Evolutionary conservation across 2,888 invertebrate genomes (phyloP).

Genomic region (Drosophila phalerata): DNA sequence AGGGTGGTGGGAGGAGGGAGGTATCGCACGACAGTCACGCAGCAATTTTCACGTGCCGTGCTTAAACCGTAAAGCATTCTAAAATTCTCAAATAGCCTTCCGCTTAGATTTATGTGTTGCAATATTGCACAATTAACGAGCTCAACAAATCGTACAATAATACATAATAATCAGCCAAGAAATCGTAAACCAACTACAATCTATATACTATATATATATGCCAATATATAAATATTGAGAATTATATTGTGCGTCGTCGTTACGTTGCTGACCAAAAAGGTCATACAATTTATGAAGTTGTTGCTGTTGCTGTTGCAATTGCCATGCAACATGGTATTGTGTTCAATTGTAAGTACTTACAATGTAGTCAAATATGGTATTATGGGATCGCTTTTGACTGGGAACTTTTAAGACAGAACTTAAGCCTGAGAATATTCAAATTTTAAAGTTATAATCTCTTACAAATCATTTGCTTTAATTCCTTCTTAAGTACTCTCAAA

Average conservation of each 20-base stretch:
- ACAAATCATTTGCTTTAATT: no score
- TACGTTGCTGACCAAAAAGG: constrained; percentile 74
- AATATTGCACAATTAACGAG: constrained; percentile 55
- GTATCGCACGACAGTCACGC: constrained; percentile 57
- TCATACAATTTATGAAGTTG: constrained; percentile 57
- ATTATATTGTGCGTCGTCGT: constrained; percentile 65
- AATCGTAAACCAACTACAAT: constrained; percentile 24
- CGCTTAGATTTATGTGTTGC: constrained; percentile 61
- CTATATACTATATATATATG: constrained; percentile 24
- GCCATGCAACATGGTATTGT: constrained; percentile 35
- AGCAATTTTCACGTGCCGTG: constrained; percentile 67
- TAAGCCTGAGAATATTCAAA: not conserved
- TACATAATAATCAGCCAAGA: constrained; percentile 54
- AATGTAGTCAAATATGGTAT: not conserved
- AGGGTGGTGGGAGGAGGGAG: not conserved
- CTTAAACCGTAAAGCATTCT: constrained; percentile 46
- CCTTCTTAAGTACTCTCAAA: no score
- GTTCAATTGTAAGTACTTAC: constrained; percentile 29
- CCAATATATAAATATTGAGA: constrained; percentile 14
- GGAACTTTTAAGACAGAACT: no score
- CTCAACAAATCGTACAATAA: constrained; percentile 36
- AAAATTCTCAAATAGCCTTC: constrained; percentile 65
- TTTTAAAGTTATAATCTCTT: no score
- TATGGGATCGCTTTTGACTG: not conserved
- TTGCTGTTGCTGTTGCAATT: constrained; percentile 31